A percentile compares a stretch with the other conserved stretches of the same genome.
phyloP scores from a whole-genome alignment of 1,140 invertebrate genomes.

The Dinothrombium tinctorium region DNA sequence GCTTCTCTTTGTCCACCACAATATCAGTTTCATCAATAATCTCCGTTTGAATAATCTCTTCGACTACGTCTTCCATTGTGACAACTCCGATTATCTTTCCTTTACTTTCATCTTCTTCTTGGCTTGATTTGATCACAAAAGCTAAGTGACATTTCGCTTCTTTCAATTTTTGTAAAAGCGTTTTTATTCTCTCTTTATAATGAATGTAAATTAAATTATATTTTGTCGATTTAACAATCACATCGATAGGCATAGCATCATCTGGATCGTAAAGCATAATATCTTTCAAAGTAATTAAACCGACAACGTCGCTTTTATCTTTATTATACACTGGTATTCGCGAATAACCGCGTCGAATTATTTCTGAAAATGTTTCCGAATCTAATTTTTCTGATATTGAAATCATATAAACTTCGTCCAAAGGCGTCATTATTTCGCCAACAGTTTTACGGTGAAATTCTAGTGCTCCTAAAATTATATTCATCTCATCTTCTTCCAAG shows the following conservation, averaged over 20 bases:
- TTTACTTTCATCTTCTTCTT: conserved; percentile 47
- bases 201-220: conserved; percentile 86
- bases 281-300: conserved; percentile 91
- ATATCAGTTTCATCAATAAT: conserved; percentile 80
- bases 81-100: conserved; percentile 75
- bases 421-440: conserved; percentile 72
- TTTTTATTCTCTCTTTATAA: conserved; percentile 74
- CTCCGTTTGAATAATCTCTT: conserved; percentile 77
- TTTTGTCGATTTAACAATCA: conserved; percentile 85
- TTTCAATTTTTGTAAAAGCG: conserved; percentile 92
- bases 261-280: conserved; percentile 90
- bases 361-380: conserved; percentile 90
- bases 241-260: conserved; percentile 77
- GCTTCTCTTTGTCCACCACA: conserved; percentile 53
- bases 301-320: conserved; percentile 60
- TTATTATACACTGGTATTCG: conserved; percentile 78
- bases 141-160: conserved; percentile 58
- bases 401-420: conserved; percentile 88
- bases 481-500: conserved; percentile 61
- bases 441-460: conserved; percentile 77
- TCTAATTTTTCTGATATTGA: conserved; percentile 61
- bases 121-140: conserved; percentile 62
- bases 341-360: conserved; percentile 53
- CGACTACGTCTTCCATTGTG: conserved; percentile 78
- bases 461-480: conserved; percentile 39